Base-by-base conservation (phyloP, 1,140 invertebrate species). In the Panulirus ornatus region DNA sequence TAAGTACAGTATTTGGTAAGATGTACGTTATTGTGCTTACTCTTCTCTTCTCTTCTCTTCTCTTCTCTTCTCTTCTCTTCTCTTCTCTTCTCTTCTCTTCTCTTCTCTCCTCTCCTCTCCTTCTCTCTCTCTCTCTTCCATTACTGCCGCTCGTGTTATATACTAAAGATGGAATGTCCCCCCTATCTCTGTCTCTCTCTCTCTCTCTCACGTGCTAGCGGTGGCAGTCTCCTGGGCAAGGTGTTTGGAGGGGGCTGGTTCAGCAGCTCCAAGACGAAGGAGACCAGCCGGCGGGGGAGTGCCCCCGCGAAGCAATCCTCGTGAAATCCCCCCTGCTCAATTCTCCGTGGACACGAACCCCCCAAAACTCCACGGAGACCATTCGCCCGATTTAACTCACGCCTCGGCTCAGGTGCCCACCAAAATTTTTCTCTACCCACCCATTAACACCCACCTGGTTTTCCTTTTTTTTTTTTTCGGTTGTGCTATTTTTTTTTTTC, bases 221-320 rank as follows among this genome's bases (percentile, higher is more conserved):
- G 84, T 66, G 54, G 84, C 66, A 82, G 91, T 34, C 88, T 92
- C 58, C 86, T 92, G 42, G 91, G 91, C 34, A 92, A 92, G 85
- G 86, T 92, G 54, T 92, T 92, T 51, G 91, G 91, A 87, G 84
- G 91, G 14, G 89, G 89, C 2, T 92, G 91, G 91, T 92, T 92
- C 81, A 81, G 84, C 81, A 78, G 76, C 42, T 42, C 79, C 30
- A 86, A 84, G 89, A 75, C 51, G 22, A 92, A 88, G 85, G 91
- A 92, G 19, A 83, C 44, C 38, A 54, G 36, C 42, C 47, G 88
- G 34, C 42, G 88, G 79, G 88, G 88, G 47, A 89, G 88, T 38
- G 88, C 51, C 40, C 88, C 88, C 9, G 63, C 44, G 42, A 89
- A 89, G 88, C 63, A 47, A 27, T 75, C 83, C 83, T 75, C 83